phyloP scores from a whole-genome alignment of 2,113 vertebrate species.

The Campylorhamphus procurvoides region DNA sequence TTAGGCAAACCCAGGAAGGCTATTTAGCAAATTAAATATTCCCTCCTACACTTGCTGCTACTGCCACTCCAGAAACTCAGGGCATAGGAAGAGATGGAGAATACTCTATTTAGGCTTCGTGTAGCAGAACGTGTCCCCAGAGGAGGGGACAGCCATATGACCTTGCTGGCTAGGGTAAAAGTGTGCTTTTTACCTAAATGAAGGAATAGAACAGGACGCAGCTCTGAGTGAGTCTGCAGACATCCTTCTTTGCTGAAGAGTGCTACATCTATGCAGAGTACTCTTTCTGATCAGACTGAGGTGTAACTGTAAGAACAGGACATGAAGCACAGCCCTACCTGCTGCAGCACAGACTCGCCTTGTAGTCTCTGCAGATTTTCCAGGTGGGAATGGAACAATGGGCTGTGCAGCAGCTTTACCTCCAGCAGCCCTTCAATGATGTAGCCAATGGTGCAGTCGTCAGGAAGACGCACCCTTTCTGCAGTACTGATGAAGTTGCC shows the following conservation, averaged over 20 bases:
- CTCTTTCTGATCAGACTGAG: not conserved
- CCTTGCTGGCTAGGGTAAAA: not conserved
- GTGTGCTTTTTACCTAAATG: not conserved
- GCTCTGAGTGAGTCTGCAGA: not conserved
- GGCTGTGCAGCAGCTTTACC: conserved; percentile 84
- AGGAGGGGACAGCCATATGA: not conserved
- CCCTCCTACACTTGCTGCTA: not conserved
- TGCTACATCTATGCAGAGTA: not conserved
- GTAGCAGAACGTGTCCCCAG: not conserved
- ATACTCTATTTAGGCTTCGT: not conserved
- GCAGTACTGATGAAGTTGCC: conserved; percentile 97
- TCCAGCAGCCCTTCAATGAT: conserved; percentile 94
- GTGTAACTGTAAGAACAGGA: not conserved
- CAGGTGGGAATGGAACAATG: conserved; percentile 93
- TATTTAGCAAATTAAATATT: not conserved
- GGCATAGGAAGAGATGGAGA: not conserved
- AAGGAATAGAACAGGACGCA: not conserved
- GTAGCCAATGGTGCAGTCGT: conserved; percentile 95
- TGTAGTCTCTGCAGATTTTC: conserved; percentile 90
- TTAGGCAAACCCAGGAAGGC: not conserved
- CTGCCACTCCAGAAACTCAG: not conserved
- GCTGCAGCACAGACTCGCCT: conserved; percentile 75
- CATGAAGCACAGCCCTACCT: conserved; percentile 74
- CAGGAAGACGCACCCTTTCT: conserved; percentile 92
- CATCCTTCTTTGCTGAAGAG: not conserved